Base-by-base conservation (phyloP, 2,888 invertebrate genomes). In the Drosophila pseudotalamancana region DNA sequence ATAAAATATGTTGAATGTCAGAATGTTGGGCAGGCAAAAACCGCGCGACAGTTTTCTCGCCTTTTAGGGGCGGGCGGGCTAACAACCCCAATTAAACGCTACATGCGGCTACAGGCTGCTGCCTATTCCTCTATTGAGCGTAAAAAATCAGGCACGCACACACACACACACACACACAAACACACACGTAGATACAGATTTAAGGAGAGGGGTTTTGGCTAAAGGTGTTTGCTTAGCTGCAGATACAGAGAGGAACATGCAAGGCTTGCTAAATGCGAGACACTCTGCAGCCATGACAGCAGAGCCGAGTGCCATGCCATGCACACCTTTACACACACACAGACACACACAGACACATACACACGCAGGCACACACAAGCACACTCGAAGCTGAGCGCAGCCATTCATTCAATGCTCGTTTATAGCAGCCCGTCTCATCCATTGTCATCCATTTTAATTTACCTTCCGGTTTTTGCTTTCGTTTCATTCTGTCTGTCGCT, bases 361-460 rank as follows among this genome's bases (percentile, higher is more conserved):
- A 39, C 45, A 16, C 18, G 31, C 35, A 19, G 53, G 14, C 37
- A 14, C 39, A 29, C 42, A 21, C 62, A 42, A 19, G 16, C 45
- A 50, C 50, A 45, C 45, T 40, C 37, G 61, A 16, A 31, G 60
- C 40, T 34, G 48, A 72, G 57, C 49, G 40, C 46, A 55, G 54
- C 57, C 73, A 68, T 73, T 78, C 82, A 84, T 81, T 85, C 72
- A 72, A 85, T 79, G 77, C 80, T 82, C 75, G 77, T 85, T 82
- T 85, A 69, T 62, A 68, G 57, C 68, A 64, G 57, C 43, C 46
- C 64, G 56, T 37, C 73, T 64, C 74, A 80, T 70, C 80, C 70
- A 81, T 83, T 83, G 86, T 86, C 84, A 86, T 83, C 86, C 83
- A 83, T 83, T 86, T 83, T 83, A 83, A 83, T 83, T 86, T 83